Evolutionary conservation across 2,797 vertebrate species (phyloP), one percentile per base, ranked within the genome.

Genomic region (Decapterus maruadsi): DNA sequence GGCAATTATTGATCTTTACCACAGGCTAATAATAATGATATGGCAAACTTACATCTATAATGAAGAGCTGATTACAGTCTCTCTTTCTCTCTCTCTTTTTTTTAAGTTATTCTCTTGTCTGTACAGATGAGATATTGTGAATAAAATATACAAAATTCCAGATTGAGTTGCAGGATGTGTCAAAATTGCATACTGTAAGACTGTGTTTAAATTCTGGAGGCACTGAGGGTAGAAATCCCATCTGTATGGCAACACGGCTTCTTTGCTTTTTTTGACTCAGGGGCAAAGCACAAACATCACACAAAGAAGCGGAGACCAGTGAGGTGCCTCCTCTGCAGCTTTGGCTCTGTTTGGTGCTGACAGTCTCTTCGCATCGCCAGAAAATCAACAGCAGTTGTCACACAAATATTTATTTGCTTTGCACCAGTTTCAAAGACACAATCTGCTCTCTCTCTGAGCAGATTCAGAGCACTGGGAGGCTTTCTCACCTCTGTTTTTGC

Each of bases 1-100:
- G 88, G 84, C 72, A 89, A 86, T 92, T 93, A 93, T 91, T 90
- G 89, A 91, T 92, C 82, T 68, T 31, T 14, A 64, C 75, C 64
- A 69, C 51, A 81, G 56, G 40, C 68, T 72, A 84, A 73, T 77
- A 60, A 75, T 72, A 66, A 73, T 56, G 31, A 65, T 48, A 59
- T 5, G 12, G 57, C 58, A 51, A 22, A 53, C 40, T 72, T 42
- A 45, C 46, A 26, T 57, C 16, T 68, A 40, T 59, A 46, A 81
- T 76, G 20, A 70, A 64, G 22, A 16, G 26, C 46, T 65, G 46
- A 4, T 65, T 73, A 14, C 59, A 36, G 16, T 56, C 61, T 26
- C 56, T 43, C 43, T 9, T 16, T 61, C n/a, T 61, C n/a, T n/a
- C n/a, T n/a, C n/a, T n/a, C n/a, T n/a, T n/a, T 64, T 22, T 61